These are phyloP conservation scores for Platycnemis pennipes DNA, from an alignment of 2,888 invertebrate genomes.

Conservation along the genomic window DNA sequence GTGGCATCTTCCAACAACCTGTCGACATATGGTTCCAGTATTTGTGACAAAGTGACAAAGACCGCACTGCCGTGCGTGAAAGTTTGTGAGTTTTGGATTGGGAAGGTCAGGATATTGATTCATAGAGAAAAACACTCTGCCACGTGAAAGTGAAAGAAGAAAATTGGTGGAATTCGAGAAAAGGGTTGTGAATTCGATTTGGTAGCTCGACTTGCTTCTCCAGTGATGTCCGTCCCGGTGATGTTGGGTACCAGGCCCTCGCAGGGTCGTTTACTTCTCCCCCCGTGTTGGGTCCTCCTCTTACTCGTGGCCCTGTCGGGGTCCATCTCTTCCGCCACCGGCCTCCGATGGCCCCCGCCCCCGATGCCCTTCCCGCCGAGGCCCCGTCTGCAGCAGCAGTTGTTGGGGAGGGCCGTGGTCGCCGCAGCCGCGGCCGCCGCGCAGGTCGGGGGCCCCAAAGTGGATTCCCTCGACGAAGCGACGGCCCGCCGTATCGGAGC, in stretches of 20 bases:
- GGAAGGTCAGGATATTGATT: no score
- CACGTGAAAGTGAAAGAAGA: no score
- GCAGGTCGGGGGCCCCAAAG: not conserved
- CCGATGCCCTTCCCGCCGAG: constrained; percentile 28
- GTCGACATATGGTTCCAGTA: no score
- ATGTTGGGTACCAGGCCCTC: not conserved
- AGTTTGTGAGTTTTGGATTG: no score
- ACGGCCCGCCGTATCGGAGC: not conserved
- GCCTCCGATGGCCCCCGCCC: constrained; percentile 20
- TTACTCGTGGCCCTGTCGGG: not conserved
- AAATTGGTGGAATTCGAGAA: no score
- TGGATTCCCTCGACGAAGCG: not conserved
- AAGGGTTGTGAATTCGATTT: no score
- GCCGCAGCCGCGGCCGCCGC: not conserved
- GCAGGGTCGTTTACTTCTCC: not conserved
- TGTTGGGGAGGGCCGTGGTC: not conserved
- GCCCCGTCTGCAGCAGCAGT: not conserved
- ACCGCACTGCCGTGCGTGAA: no score
- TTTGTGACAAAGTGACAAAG: no score
- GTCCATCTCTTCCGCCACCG: not conserved
- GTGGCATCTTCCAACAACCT: no score
- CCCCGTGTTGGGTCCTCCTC: not conserved
- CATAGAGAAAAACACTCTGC: no score
- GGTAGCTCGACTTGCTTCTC: no score
- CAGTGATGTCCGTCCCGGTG: not conserved